Conservation (phyloP, 1,140 invertebrate species). For the Choristoneura fumiferana region DNA sequence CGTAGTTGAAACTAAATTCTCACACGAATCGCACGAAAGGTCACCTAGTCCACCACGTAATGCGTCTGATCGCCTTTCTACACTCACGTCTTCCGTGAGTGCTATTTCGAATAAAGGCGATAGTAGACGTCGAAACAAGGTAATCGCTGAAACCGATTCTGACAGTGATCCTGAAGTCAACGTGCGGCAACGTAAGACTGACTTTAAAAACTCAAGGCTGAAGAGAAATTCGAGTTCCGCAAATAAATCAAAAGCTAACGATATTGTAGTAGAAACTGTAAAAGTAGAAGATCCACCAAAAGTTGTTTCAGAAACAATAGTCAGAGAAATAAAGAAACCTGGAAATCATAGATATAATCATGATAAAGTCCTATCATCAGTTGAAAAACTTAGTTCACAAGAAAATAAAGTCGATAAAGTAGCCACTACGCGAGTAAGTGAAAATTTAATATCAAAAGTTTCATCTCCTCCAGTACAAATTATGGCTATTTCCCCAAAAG, state of each 20-base stretch:
- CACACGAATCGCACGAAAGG: conserved; percentile 72
- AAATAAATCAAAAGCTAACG: conserved; percentile 60
- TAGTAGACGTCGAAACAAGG: conserved; percentile 71
- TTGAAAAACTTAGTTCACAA: conserved; percentile 16
- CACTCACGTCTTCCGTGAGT: conserved; percentile 70
- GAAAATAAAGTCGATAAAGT: conserved; percentile 21
- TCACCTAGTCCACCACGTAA: conserved; percentile 63
- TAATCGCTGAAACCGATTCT: conserved; percentile 72
- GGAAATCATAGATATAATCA: conserved; percentile 40
- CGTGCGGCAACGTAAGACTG: conserved; percentile 62
- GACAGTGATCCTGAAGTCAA: conserved; percentile 70
- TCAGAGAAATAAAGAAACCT: conserved; percentile 54
- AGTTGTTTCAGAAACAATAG: conserved; percentile 49
- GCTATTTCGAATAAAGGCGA: conserved; percentile 73
- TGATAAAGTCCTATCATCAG: conserved; percentile 18
- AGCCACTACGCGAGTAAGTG: conserved; percentile 23
- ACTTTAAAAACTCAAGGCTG: conserved; percentile 67
- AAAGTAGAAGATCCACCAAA: conserved; percentile 51
- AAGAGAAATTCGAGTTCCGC: conserved; percentile 67
- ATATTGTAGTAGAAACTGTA: conserved; percentile 38
- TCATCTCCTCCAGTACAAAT: not conserved
- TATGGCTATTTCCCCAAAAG: conserved; percentile 20
- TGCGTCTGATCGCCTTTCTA: conserved; percentile 74
- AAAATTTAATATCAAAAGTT: conserved; percentile 1
- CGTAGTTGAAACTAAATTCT: conserved; percentile 83